Percentiles rank a stretch among this genome's conserved stretches.
phyloP scores from a whole-genome alignment of 1,140 invertebrate genomes.

The Bombyx mori region ASM3026992v2 NC_085110.1:6974001-6974500 shows the following conservation, averaged over 20 bases:
- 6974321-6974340: not conserved
- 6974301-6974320: not conserved
- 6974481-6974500: constrained; percentile 5
- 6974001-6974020: constrained; percentile 43
- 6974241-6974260: not conserved
- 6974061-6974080: constrained; percentile 52
- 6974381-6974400: too few relatives aligned
- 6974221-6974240: not conserved
- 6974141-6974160: constrained; percentile 72
- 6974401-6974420: too few relatives aligned
- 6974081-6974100: constrained; percentile 69
- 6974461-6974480: too few relatives aligned
- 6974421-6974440: too few relatives aligned
- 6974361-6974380: too few relatives aligned
- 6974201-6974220: constrained; percentile 47
- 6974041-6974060: constrained; percentile 56
- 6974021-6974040: constrained; percentile 54
- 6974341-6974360: too few relatives aligned
- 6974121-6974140: constrained; percentile 73
- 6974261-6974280: not conserved
- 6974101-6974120: constrained; percentile 73
- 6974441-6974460: too few relatives aligned
- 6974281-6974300: not conserved
- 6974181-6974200: constrained; percentile 46
- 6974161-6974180: constrained; percentile 73